phyloP scores from a whole-genome alignment of 1,140 invertebrate species.

The Cecropterus lyciades region DNA sequence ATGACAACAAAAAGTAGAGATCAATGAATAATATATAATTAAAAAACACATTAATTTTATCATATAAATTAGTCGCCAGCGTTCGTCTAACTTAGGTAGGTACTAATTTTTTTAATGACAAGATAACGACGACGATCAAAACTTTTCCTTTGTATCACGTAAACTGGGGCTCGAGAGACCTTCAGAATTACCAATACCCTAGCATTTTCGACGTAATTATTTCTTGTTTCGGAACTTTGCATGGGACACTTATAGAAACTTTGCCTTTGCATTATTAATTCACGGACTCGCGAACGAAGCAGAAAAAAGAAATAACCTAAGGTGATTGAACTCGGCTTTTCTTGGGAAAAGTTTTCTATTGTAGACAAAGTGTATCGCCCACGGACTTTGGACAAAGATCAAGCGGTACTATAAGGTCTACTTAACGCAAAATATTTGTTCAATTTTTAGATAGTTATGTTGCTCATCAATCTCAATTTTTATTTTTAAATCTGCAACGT shows the following conservation, averaged over 20 bases:
- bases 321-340: conserved; percentile 28
- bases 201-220: conserved; percentile 24
- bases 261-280: conserved; percentile 32
- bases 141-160: conserved; percentile 12
- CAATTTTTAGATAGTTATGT: no score
- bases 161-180: background rate
- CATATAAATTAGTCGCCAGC: no score
- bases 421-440: background rate
- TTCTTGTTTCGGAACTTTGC: conserved; percentile 22
- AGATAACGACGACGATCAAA: conserved; percentile 14
- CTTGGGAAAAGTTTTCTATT: conserved; percentile 19
- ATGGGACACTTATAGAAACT: conserved; percentile 16
- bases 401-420: background rate
- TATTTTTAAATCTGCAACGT: no score
- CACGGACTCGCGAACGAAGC: conserved; percentile 4
- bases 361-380: conserved; percentile 13
- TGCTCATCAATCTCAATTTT: no score
- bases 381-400: background rate
- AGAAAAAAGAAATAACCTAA: conserved; percentile 22
- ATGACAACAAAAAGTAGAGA: no score
- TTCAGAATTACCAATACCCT: conserved; percentile 18
- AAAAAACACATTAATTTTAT: no score
- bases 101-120: background rate
- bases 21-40: no score
- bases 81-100: background rate